Conservation (phyloP, 2,797 vertebrate genomes). For the Spinus pinus region DNA sequence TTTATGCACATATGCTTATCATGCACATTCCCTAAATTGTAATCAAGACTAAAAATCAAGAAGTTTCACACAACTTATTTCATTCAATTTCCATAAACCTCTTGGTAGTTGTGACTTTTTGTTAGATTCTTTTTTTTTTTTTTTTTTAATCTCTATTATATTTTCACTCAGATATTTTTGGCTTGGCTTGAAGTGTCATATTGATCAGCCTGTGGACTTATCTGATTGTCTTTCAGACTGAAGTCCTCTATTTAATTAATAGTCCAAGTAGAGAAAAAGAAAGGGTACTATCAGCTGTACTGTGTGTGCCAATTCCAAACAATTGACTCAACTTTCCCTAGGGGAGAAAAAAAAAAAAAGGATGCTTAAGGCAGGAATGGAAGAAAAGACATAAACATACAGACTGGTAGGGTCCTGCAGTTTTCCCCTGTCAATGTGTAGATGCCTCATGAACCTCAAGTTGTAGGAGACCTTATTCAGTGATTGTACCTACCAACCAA, state of each 20-base stretch:
- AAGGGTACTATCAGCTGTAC: not conserved
- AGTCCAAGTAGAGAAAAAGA: not conserved
- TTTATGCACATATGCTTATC: not conserved
- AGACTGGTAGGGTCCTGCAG: not conserved
- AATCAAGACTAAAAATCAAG: not conserved
- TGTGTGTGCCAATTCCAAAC: not conserved
- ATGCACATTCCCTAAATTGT: not conserved
- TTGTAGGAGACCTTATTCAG: not conserved
- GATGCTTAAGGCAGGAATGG: not conserved
- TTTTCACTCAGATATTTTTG: not conserved
- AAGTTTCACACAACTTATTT: not conserved
- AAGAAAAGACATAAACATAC: not conserved
- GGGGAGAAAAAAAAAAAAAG: rapidly evolving
- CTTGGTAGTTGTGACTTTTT: not conserved
- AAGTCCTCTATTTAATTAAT: constrained; percentile 8
- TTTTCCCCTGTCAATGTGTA: not conserved
- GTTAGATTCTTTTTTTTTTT: not conserved
- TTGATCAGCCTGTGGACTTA: not conserved
- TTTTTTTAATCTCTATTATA: not conserved
- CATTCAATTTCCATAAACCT: not conserved
- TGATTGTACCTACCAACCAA: not conserved
- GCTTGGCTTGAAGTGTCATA: not conserved
- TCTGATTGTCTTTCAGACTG: not conserved
- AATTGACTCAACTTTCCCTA: not conserved
- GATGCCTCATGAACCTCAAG: not conserved